A percentile compares a stretch with the other conserved stretches of the same genome.
These are phyloP conservation scores for Neoaliturus tenellus DNA, from an alignment of 2,888 invertebrate genomes.

Conservation along the genomic window DNA sequence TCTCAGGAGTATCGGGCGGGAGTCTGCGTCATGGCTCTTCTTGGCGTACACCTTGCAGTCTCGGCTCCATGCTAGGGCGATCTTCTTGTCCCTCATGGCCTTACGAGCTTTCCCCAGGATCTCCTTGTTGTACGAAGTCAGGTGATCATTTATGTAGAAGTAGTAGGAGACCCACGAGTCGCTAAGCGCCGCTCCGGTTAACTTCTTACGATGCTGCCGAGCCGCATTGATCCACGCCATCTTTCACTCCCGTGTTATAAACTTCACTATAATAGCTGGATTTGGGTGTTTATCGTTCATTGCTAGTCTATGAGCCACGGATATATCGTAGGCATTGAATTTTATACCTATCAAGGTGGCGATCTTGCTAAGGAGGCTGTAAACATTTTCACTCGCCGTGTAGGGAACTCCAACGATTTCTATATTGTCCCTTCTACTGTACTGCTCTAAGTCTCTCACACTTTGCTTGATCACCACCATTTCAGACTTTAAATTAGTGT, in stretches of 20 bases:
- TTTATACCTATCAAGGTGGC: neutral
- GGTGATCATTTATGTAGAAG: slow-evolving; percentile 38
- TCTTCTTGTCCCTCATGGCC: neutral
- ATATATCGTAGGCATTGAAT: neutral
- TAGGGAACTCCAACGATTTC: slow-evolving; percentile 2
- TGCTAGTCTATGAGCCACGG: neutral
- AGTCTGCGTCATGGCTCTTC: neutral
- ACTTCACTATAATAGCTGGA: neutral
- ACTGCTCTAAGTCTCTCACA: no score
- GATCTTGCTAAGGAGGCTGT: neutral
- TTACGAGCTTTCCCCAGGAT: neutral
- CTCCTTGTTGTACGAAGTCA: slow-evolving; percentile 11
- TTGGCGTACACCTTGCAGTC: slow-evolving; percentile 1
- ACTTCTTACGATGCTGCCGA: neutral
- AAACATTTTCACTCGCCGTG: neutral
- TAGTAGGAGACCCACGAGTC: neutral
- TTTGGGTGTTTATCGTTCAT: neutral
- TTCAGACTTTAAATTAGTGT: no score
- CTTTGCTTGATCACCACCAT: no score
- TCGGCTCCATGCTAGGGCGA: slow-evolving; percentile 3
- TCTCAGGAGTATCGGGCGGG: neutral
- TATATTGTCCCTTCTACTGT: no score
- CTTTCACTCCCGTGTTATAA: neutral
- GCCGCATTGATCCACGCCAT: neutral
- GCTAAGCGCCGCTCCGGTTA: neutral